A percentile compares a stretch with the other conserved stretches of the same genome.
Evolutionary conservation across 1,140 invertebrate species (phyloP).

Genomic region (Zaprionus kolodkinae): DNA sequence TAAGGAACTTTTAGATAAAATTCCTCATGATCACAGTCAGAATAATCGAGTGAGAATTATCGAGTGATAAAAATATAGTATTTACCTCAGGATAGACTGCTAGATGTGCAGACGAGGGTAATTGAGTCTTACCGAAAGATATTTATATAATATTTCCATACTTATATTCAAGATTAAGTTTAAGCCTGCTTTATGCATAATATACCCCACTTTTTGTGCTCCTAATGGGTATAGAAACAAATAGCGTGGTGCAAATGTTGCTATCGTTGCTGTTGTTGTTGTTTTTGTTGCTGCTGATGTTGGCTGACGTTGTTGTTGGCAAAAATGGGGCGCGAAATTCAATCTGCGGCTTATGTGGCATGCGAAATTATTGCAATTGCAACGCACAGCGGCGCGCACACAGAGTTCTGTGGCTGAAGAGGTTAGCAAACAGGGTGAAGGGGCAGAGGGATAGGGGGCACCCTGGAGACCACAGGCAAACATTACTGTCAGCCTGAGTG

Average conservation of each 20-base stretch:
- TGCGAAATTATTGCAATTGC: constrained; percentile 40
- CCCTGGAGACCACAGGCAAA: constrained; percentile 17
- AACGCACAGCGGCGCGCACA: constrained; percentile 1
- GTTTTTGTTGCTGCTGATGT: neutral
- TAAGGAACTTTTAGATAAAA: too few species aligned
- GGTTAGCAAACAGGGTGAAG: too few species aligned
- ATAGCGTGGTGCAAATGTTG: constrained; percentile 10
- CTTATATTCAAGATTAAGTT: neutral
- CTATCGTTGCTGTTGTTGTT: neutral
- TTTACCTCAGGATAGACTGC: too few species aligned
- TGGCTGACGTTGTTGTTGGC: neutral
- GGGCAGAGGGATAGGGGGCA: neutral
- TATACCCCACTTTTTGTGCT: neutral
- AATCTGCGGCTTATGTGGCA: constrained; percentile 23
- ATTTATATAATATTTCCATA: neutral
- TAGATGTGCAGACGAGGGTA: too few species aligned
- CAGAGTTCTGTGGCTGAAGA: neutral
- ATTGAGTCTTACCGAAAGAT: too few species aligned
- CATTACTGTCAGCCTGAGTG: constrained; percentile 36
- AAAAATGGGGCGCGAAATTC: constrained; percentile 31
- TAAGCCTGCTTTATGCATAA: neutral
- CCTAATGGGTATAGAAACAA: neutral
- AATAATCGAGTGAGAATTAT: too few species aligned
- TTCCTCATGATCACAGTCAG: too few species aligned
- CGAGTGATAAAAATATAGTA: too few species aligned